phyloP scores from a whole-genome alignment of 2,113 vertebrate species.

The Crotalus tigris region DNA sequence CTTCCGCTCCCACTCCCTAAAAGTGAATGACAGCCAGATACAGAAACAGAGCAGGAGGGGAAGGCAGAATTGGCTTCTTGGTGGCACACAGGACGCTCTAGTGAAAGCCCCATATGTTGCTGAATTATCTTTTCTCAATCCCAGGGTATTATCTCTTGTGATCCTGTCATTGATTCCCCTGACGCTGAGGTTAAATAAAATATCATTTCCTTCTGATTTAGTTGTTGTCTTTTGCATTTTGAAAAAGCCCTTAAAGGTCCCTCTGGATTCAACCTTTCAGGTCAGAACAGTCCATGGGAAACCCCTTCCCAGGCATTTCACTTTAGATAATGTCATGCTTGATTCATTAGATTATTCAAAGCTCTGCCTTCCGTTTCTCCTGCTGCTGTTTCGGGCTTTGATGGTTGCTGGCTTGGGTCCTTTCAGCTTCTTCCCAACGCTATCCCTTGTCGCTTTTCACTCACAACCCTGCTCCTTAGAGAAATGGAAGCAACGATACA shows the following conservation, averaged over 20 bases:
- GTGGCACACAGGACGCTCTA: conserved; percentile 24
- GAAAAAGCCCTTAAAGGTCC: conserved; percentile 55
- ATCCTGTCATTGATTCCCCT: conserved; percentile 28
- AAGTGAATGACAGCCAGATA: not conserved
- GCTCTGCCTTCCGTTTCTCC: conserved; percentile 19
- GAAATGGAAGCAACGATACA: not conserved
- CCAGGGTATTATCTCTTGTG: conserved; percentile 38
- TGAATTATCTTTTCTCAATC: conserved; percentile 52
- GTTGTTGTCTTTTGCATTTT: conserved; percentile 64
- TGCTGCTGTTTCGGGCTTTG: conserved; percentile 12
- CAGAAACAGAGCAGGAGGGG: not conserved
- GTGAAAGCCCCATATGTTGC: conserved; percentile 57
- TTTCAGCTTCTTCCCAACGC: conserved; percentile 20
- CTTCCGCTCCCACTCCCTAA: not conserved
- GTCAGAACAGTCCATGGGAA: conserved; percentile 70
- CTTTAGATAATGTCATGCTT: conserved; percentile 62
- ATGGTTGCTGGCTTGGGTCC: conserved; percentile 27
- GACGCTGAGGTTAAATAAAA: conserved; percentile 65
- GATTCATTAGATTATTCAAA: conserved; percentile 60
- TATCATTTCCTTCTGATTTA: conserved; percentile 67
- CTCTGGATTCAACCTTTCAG: conserved; percentile 58
- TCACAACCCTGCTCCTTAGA: conserved; percentile 14
- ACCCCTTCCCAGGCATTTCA: conserved; percentile 64
- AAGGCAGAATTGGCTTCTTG: conserved; percentile 15
- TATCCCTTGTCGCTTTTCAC: conserved; percentile 18